A percentile compares a stretch with the other conserved stretches of the same genome.
phyloP scores from a whole-genome alignment of 2,113 vertebrate genomes.

The Epinephelus cyanopodus region DNA sequence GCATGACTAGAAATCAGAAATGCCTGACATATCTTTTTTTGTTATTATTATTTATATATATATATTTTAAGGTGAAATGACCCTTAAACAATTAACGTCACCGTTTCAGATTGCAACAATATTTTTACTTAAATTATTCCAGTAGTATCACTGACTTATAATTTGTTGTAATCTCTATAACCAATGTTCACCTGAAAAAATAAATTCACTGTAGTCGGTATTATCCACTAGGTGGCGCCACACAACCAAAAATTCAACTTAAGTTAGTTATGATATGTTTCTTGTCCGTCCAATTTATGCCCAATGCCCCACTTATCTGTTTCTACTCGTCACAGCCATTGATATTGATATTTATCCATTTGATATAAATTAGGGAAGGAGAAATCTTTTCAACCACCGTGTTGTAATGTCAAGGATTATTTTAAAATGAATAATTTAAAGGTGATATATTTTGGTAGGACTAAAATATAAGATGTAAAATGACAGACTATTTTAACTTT shows the following conservation, averaged over 20 bases:
- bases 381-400: not conserved
- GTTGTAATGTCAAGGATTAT: not conserved
- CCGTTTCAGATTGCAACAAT: no score
- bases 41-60: not conserved
- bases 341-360: not conserved
- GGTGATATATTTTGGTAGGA: not conserved
- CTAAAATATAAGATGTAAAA: not conserved
- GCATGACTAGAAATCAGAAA: not conserved
- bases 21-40: no score
- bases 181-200: no score
- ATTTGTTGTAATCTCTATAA: no score
- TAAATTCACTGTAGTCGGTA: not conserved
- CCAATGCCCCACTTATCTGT: not conserved
- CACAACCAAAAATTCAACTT: not conserved
- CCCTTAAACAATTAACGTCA: no score
- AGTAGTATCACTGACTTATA: no score
- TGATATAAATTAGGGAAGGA: not conserved
- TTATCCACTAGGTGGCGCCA: conserved; percentile 53
- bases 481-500: not conserved
- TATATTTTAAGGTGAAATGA: no score
- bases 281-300: no score
- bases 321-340: not conserved
- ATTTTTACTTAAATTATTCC: no score
- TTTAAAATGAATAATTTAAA: not conserved
- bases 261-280: no score